Evolutionary conservation across 2,113 vertebrate genomes (phyloP).

Genomic region (Pachypanchax playfairii): DNA sequence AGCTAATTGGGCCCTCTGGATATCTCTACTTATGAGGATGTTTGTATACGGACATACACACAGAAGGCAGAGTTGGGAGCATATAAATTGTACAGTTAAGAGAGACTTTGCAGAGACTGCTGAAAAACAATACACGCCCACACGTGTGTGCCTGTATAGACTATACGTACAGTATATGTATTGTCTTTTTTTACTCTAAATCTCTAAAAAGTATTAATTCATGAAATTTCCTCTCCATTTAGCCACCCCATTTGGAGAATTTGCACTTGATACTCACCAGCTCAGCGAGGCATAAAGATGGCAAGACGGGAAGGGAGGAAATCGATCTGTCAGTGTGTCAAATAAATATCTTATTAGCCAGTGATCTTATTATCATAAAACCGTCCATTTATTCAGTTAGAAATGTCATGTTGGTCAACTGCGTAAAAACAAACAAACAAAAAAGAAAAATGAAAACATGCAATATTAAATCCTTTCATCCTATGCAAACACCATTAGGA

Average conservation of each 20-base stretch:
- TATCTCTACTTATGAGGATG: conserved; percentile 58
- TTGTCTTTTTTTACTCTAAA: conserved; percentile 55
- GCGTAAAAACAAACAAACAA: conserved; percentile 77
- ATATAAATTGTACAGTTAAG: conserved; percentile 30
- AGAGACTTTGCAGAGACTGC: conserved; percentile 35
- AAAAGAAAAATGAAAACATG: conserved; percentile 75
- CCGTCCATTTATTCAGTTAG: conserved; percentile 91
- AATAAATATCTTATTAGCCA: conserved; percentile 97
- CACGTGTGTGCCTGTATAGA: too few relatives aligned
- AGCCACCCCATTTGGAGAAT: conserved; percentile 81
- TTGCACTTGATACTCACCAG: conserved; percentile 79
- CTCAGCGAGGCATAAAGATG: conserved; percentile 73
- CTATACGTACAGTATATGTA: too few relatives aligned
- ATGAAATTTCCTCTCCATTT: conserved; percentile 81
- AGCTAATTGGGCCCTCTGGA: conserved; percentile 74
- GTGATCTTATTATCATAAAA: conserved; percentile 94
- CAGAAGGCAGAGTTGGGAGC: conserved; percentile 18
- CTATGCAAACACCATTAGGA: conserved; percentile 78
- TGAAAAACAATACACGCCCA: too few relatives aligned
- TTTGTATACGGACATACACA: conserved; percentile 60
- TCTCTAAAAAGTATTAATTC: conserved; percentile 68
- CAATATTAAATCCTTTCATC: conserved; percentile 80
- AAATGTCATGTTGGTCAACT: conserved; percentile 86
- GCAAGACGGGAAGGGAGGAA: conserved; percentile 66
- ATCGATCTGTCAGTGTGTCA: conserved; percentile 89